phyloP scores from a whole-genome alignment of 2,888 invertebrate species.

The Spisula subtruncata region DNA sequence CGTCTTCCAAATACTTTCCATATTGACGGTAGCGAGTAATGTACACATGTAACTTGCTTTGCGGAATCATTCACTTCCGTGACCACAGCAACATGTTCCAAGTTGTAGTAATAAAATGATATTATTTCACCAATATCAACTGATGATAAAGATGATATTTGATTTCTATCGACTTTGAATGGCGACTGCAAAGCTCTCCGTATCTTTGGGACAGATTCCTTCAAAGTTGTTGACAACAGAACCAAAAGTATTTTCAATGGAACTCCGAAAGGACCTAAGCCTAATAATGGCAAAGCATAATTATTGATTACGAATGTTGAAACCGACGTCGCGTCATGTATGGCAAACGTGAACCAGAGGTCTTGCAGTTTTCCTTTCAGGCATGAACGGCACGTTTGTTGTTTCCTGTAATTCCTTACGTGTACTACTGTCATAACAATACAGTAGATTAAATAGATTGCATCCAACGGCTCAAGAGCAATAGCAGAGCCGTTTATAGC shows the following conservation, averaged over 20 bases:
- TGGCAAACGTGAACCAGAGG: constrained; percentile 43
- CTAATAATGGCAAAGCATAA: constrained; percentile 29
- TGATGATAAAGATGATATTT: constrained; percentile 17
- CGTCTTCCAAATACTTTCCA: constrained; percentile 8
- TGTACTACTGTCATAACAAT: constrained; percentile 34
- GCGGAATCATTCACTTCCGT: constrained; percentile 2
- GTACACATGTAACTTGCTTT: background rate
- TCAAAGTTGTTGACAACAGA: constrained; percentile 3
- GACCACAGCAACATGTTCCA: constrained; percentile 20
- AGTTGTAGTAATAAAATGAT: constrained; percentile 15
- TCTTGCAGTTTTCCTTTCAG: constrained; percentile 36
- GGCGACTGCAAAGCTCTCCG: constrained; percentile 41
- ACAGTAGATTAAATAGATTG: constrained; percentile 30
- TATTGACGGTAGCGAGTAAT: constrained; percentile 25
- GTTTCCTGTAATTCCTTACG: constrained; percentile 25
- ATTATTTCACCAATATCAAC: constrained; percentile 25
- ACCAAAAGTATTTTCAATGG: constrained; percentile 29
- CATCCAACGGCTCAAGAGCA: constrained; percentile 7
- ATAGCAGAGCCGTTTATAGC: constrained; percentile 18
- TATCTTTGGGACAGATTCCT: constrained; percentile 31
- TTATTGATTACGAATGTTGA: constrained; percentile 34
- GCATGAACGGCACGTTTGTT: constrained; percentile 35
- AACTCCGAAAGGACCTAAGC: constrained; percentile 1
- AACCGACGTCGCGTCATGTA: constrained; percentile 41
- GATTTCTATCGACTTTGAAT: background rate